phyloP scores from a whole-genome alignment of 2,888 invertebrate species.

The Callyntrura sp. region DNA sequence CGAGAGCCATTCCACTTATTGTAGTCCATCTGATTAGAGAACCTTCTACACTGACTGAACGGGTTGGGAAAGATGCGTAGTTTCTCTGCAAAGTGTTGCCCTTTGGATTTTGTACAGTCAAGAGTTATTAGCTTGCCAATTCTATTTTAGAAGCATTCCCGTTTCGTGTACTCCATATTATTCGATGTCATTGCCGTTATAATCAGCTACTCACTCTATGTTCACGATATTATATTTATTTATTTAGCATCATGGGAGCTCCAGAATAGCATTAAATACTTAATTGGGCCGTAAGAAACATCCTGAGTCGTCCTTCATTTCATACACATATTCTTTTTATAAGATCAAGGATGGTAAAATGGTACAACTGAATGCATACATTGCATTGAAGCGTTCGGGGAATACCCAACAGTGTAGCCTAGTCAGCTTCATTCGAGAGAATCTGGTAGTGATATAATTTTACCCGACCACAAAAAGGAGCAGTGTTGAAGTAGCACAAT shows the following conservation, averaged over 20 bases:
- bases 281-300: constrained; percentile 44
- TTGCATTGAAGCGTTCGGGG: constrained; percentile 1
- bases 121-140: constrained; percentile 11
- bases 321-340: background rate
- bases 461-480: constrained; percentile 11
- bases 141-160: background rate
- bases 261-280: constrained; percentile 49
- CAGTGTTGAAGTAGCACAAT: background rate
- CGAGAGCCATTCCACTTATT: too few relatives aligned
- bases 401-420: background rate
- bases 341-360: background rate
- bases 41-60: too few relatives aligned
- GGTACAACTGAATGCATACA: background rate
- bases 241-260: constrained; percentile 36
- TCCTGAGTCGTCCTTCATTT: constrained; percentile 24
- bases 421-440: background rate
- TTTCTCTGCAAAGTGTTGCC: too few relatives aligned
- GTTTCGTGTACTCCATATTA: background rate
- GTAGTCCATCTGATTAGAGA: too few relatives aligned
- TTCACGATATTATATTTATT: constrained; percentile 43
- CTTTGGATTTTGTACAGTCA: background rate
- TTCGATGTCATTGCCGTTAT: background rate
- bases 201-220: background rate
- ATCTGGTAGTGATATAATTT: background rate
- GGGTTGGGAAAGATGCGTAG: too few relatives aligned